Evolutionary conservation across 2,113 vertebrate species (phyloP).

Genomic region (Bufo bufo): DNA sequence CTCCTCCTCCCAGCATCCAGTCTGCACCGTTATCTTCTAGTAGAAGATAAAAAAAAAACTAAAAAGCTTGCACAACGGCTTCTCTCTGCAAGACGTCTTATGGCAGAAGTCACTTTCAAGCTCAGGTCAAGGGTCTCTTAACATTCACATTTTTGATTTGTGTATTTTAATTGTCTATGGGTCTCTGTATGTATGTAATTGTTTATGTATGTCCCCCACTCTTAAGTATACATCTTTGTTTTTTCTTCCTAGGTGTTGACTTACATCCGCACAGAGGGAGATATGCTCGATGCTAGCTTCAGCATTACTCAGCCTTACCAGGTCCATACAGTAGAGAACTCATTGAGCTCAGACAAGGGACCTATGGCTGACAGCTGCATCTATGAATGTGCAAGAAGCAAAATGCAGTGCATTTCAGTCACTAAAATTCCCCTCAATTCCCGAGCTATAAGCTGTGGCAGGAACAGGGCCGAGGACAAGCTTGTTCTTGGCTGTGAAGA

Average conservation of each 20-base stretch:
- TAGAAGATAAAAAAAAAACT: too few relatives aligned
- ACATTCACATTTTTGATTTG: not conserved
- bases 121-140: not conserved
- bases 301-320: conserved; percentile 81
- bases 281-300: conserved; percentile 83
- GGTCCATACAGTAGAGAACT: conserved; percentile 83
- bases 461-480: conserved; percentile 76
- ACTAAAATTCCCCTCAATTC: conserved; percentile 79
- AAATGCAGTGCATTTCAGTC: conserved; percentile 76
- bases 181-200: not conserved
- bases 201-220: too few relatives aligned
- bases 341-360: conserved; percentile 64
- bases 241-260: conserved; percentile 78
- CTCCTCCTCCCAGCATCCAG: too few relatives aligned
- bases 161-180: not conserved
- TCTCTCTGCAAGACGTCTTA: too few relatives aligned
- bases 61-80: too few relatives aligned
- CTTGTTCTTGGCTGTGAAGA: conserved; percentile 88
- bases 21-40: too few relatives aligned
- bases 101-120: too few relatives aligned
- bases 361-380: conserved; percentile 77
- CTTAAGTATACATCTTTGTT: not conserved
- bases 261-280: conserved; percentile 80
- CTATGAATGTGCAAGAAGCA: conserved; percentile 79
- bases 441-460: conserved; percentile 80